phyloP scores from a whole-genome alignment of 2,888 invertebrate genomes.

The Hemicrepidius hirtus region DNA sequence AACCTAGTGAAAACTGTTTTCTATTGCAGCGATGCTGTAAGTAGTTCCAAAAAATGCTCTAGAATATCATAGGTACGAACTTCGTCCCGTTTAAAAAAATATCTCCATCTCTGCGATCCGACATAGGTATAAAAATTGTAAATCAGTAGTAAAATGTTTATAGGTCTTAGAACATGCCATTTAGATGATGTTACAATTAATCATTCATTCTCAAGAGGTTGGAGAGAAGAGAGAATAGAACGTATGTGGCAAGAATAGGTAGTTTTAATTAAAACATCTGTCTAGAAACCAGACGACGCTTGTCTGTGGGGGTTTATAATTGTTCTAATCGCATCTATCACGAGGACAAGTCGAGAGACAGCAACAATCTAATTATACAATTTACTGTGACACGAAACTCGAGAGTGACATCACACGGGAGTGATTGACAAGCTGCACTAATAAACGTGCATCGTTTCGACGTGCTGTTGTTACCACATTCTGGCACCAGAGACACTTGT shows the following conservation, averaged over 20 bases:
- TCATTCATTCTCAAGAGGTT: slow-evolving; percentile 44
- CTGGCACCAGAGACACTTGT: slow-evolving; percentile 30
- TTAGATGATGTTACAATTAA: slow-evolving; percentile 26
- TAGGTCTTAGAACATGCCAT: slow-evolving; percentile 17
- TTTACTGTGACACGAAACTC: slow-evolving; percentile 66
- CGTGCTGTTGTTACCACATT: slow-evolving; percentile 42
- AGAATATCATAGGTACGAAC: too few species aligned
- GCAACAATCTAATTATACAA: slow-evolving; percentile 70
- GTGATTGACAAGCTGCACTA: slow-evolving; percentile 69
- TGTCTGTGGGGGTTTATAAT: slow-evolving; percentile 62
- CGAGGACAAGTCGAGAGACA: slow-evolving; percentile 66
- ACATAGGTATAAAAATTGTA: too few species aligned
- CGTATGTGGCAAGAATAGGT: slow-evolving; percentile 52
- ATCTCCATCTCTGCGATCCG: too few species aligned
- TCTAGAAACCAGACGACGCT: slow-evolving; percentile 50
- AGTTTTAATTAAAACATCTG: slow-evolving; percentile 54
- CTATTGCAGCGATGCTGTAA: too few species aligned
- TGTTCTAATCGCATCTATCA: slow-evolving; percentile 68
- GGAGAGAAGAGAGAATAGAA: slow-evolving; percentile 27
- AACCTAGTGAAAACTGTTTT: too few species aligned
- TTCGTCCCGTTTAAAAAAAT: too few species aligned
- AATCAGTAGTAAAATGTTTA: slow-evolving; percentile 18
- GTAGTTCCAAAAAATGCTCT: too few species aligned
- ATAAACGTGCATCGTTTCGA: slow-evolving; percentile 61
- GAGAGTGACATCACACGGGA: slow-evolving; percentile 63